phyloP scores from a whole-genome alignment of 2,797 vertebrate genomes.

The Manis crassicaudata region DNA sequence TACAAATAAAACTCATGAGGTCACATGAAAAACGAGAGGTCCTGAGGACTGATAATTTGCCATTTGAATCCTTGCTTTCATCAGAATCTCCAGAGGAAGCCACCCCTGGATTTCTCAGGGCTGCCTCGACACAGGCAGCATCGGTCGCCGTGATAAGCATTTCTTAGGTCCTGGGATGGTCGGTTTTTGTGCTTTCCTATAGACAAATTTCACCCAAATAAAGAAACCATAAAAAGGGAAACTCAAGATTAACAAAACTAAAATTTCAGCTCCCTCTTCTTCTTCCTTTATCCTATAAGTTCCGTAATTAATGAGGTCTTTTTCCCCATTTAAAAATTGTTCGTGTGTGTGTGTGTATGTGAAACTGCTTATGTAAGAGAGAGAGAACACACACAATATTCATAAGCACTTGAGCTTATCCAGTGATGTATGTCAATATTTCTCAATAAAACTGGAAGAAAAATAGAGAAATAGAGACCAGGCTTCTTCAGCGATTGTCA shows the following conservation, averaged over 20 bases:
- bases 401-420: not conserved
- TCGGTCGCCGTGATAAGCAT: not conserved
- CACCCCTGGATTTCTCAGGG: not conserved
- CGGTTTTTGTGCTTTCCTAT: not conserved
- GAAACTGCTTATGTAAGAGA: too few species aligned
- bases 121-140: not conserved
- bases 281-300: not conserved
- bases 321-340: not conserved
- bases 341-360: not conserved
- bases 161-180: not conserved
- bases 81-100: not conserved
- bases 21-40: conserved; percentile 39
- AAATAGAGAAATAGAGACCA: not conserved
- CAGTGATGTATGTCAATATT: not conserved
- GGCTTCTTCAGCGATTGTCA: not conserved
- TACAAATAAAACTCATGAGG: conserved; percentile 43
- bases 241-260: not conserved
- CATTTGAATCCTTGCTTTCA: not conserved
- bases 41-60: conserved; percentile 13
- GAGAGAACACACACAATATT: not conserved
- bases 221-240: not conserved
- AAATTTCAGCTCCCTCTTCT: not conserved
- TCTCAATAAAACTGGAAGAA: not conserved
- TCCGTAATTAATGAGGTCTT: not conserved
- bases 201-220: conserved; percentile 53